Evolutionary conservation across 2,113 vertebrate genomes (phyloP).

Genomic region (Lophotis ruficrista): DNA sequence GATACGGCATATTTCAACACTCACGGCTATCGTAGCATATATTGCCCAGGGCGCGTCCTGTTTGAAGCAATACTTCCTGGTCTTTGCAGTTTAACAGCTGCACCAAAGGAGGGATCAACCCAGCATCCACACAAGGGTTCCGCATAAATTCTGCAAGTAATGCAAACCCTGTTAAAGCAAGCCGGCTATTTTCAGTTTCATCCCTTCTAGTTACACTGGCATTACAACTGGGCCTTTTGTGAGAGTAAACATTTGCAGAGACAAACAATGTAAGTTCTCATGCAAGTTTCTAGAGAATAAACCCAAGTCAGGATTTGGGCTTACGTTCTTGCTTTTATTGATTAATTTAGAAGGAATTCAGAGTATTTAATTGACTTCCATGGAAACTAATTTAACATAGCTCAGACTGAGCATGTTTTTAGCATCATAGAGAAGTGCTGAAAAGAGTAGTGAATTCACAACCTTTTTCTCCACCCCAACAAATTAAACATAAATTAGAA

Average conservation of each 20-base stretch:
- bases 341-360: slow-evolving; percentile 8
- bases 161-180: background rate
- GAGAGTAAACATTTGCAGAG: background rate
- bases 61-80: slow-evolving; percentile 96
- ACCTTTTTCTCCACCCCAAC: background rate
- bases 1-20: slow-evolving; percentile 67
- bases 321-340: background rate
- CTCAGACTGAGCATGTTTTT: background rate
- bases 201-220: background rate
- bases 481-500: background rate
- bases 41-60: slow-evolving; percentile 96
- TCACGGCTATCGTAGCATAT: slow-evolving; percentile 99
- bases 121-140: slow-evolving; percentile 92
- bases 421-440: background rate
- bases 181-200: background rate
- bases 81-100: slow-evolving; percentile 92
- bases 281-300: background rate
- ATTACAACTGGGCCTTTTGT: background rate
- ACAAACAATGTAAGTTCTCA: background rate
- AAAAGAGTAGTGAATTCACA: background rate
- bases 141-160: slow-evolving; percentile 91
- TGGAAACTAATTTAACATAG: slow-evolving; percentile 22
- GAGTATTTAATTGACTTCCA: slow-evolving; percentile 42
- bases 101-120: slow-evolving; percentile 91
- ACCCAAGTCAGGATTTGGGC: background rate